phyloP scores from a whole-genome alignment of 1,140 invertebrate species.

The Odontomachus brunneus region DNA sequence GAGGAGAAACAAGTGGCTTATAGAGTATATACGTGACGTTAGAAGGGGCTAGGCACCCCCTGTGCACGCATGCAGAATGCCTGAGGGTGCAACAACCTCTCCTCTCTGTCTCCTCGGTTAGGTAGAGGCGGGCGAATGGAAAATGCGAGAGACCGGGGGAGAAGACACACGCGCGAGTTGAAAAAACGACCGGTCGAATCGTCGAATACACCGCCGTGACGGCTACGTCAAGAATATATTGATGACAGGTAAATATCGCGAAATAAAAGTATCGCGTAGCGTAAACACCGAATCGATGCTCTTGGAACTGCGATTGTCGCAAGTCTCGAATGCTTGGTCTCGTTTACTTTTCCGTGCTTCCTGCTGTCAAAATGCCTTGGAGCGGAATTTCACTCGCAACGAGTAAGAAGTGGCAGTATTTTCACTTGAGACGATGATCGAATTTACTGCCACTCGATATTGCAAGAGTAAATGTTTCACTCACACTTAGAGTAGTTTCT shows the following conservation, averaged over 20 bases:
- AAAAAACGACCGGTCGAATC: constrained; percentile 8
- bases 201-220: too few relatives aligned
- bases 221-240: constrained; percentile 26
- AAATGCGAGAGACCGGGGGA: constrained; percentile 21
- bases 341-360: too few relatives aligned
- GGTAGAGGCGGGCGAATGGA: constrained; percentile 54
- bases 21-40: constrained; percentile 37
- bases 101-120: constrained; percentile 57
- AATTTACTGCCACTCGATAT: too few relatives aligned
- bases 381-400: too few relatives aligned
- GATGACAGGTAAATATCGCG: not conserved
- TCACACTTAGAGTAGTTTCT: too few relatives aligned
- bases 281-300: too few relatives aligned
- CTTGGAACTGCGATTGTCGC: too few relatives aligned
- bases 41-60: constrained; percentile 65
- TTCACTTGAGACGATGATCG: too few relatives aligned
- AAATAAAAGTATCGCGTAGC: not conserved
- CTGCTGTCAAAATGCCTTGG: too few relatives aligned
- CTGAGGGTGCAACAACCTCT: constrained; percentile 70
- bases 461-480: too few relatives aligned
- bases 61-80: constrained; percentile 65
- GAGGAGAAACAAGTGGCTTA: constrained; percentile 59
- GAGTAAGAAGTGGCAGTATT: too few relatives aligned
- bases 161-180: constrained; percentile 9
- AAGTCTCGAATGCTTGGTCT: too few relatives aligned